Percentiles rank a stretch among this genome's conserved stretches.
These are phyloP conservation scores for Anhinga anhinga DNA, from an alignment of 2,113 vertebrate species.

Conservation along the genomic window DNA sequence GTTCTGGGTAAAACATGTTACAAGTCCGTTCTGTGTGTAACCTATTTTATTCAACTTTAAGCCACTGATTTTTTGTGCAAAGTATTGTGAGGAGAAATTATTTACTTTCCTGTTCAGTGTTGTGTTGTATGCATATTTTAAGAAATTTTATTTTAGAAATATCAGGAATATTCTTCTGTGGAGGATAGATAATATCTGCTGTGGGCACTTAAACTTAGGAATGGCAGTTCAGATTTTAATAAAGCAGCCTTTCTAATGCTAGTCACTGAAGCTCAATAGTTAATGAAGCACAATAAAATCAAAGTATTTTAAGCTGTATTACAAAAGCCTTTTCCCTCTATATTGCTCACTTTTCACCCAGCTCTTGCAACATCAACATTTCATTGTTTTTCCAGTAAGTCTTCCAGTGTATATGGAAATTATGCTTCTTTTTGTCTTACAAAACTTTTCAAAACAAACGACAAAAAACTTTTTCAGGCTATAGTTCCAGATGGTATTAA, in stretches of 20 bases:
- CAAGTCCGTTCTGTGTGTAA: not conserved
- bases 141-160: not conserved
- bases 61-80: not conserved
- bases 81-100: not conserved
- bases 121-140: not conserved
- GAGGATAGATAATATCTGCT: not conserved
- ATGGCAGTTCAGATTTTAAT: not conserved
- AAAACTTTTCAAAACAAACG: conserved; percentile 28
- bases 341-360: not conserved
- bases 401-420: conserved; percentile 18
- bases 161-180: not conserved
- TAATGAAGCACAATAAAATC: not conserved
- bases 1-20: not conserved
- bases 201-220: not conserved
- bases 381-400: conserved; percentile 35
- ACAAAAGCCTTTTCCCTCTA: conserved; percentile 1
- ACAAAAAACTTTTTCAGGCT: not conserved
- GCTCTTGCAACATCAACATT: conserved; percentile 27
- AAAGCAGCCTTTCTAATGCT: not conserved
- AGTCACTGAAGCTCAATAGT: not conserved
- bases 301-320: not conserved
- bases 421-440: not conserved
- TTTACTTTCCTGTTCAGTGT: not conserved
- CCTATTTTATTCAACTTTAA: not conserved
- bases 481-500: conserved; percentile 18